Conservation (phyloP, 2,888 invertebrate genomes). For the Epinotia brunnichana region DNA sequence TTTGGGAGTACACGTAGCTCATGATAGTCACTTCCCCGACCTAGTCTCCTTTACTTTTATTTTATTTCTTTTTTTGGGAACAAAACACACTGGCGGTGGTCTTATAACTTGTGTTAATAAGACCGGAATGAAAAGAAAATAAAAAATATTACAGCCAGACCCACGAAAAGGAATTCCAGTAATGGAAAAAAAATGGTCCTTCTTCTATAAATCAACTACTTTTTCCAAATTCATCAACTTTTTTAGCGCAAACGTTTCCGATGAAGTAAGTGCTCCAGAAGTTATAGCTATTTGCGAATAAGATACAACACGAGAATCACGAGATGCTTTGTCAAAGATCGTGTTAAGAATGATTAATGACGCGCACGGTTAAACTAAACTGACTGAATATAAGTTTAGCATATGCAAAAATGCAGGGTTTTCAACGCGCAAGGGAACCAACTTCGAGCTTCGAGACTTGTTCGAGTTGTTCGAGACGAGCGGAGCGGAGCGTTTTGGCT, state of each 20-base stretch:
- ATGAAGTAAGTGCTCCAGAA: neutral
- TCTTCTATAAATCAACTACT: neutral
- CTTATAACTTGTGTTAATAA: slow-evolving; percentile 62
- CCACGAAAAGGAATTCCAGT: slow-evolving; percentile 30
- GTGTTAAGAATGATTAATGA: neutral
- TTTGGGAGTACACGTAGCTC: slow-evolving; percentile 66
- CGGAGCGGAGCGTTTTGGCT: too few species aligned
- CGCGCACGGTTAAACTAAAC: neutral
- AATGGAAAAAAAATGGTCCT: neutral
- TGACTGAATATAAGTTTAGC: too few species aligned
- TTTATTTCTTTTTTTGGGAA: slow-evolving; percentile 36
- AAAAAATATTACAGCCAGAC: slow-evolving; percentile 46
- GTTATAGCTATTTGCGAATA: neutral
- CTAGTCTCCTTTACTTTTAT: slow-evolving; percentile 28
- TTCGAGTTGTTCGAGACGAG: too few species aligned
- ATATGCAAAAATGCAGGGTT: too few species aligned
- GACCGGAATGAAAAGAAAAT: slow-evolving; percentile 58
- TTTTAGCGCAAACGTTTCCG: neutral
- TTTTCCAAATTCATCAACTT: neutral
- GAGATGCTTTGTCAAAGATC: neutral
- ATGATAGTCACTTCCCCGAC: slow-evolving; percentile 59
- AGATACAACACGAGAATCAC: neutral
- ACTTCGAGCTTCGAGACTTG: too few species aligned
- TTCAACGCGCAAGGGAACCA: neutral
- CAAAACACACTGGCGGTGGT: slow-evolving; percentile 54